Evolutionary conservation across 2,797 vertebrate genomes (phyloP).

Genomic region (Macropus fuliginosus): DNA sequence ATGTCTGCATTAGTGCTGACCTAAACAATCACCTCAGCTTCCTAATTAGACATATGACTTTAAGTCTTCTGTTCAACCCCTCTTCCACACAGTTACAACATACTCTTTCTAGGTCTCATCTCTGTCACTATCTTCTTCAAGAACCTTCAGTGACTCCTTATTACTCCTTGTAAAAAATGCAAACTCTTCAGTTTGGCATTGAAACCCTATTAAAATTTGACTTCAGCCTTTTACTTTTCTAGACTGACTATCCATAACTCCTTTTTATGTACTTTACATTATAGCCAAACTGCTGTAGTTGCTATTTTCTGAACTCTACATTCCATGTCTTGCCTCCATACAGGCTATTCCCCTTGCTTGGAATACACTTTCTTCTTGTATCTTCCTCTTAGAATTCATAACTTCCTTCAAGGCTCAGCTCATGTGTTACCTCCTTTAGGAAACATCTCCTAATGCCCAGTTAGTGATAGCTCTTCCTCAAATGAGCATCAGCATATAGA

Average conservation of each 20-base stretch:
- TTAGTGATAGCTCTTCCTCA: neutral
- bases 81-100: neutral
- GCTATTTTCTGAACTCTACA: neutral
- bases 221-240: neutral
- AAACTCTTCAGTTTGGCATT: rapidly evolving
- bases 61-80: neutral
- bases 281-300: neutral
- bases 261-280: neutral
- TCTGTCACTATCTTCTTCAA: neutral
- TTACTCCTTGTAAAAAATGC: neutral
- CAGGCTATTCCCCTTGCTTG: neutral
- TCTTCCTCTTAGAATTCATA: neutral
- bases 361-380: neutral
- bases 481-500: neutral
- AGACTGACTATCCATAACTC: neutral
- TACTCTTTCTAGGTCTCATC: neutral
- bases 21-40: neutral
- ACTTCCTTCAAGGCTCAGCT: neutral
- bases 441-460: neutral
- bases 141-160: neutral
- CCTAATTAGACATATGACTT: neutral
- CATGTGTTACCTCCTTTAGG: neutral
- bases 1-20: neutral
- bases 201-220: neutral
- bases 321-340: rapidly evolving